phyloP scores from a whole-genome alignment of 2,888 invertebrate species.

The Epirrhoe alternata region DNA sequence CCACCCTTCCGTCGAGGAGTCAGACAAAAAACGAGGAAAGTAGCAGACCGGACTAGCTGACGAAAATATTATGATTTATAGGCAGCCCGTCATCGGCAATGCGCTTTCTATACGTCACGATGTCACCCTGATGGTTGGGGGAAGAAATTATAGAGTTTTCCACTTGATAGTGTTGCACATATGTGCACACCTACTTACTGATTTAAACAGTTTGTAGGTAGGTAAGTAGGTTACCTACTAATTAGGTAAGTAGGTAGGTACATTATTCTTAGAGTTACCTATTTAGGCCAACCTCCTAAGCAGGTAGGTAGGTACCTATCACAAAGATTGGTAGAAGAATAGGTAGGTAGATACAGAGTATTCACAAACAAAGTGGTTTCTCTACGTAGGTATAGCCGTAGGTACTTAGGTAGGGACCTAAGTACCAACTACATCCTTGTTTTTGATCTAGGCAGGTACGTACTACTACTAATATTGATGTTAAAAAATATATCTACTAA shows the following conservation, averaged over 20 bases:
- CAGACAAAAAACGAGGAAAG: conserved; percentile 83
- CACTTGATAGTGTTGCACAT: background rate
- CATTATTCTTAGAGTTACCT: too few relatives aligned
- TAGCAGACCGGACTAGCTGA: conserved; percentile 72
- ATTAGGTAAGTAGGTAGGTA: too few relatives aligned
- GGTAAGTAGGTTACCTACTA: too few relatives aligned
- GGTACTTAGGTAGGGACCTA: too few relatives aligned
- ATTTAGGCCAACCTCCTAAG: too few relatives aligned
- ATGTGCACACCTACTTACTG: background rate
- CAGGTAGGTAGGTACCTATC: background rate
- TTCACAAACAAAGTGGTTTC: too few relatives aligned
- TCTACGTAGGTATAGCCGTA: too few relatives aligned
- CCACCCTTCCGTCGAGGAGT: conserved; percentile 74
- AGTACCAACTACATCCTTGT: too few relatives aligned
- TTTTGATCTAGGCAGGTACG: conserved; percentile 5
- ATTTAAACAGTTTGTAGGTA: background rate
- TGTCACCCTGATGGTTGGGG: conserved; percentile 60
- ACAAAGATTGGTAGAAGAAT: too few relatives aligned
- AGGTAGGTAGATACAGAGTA: too few relatives aligned
- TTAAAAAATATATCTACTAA: background rate
- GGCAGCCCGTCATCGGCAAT: conserved; percentile 80
- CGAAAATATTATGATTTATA: conserved; percentile 79
- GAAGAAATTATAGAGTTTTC: conserved; percentile 14
- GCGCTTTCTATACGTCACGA: conserved; percentile 79
- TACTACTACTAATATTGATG: background rate